These are phyloP conservation scores for Eonycteris spelaea DNA, from an alignment of 2,113 vertebrate genomes.

Conservation along the genomic window DNA sequence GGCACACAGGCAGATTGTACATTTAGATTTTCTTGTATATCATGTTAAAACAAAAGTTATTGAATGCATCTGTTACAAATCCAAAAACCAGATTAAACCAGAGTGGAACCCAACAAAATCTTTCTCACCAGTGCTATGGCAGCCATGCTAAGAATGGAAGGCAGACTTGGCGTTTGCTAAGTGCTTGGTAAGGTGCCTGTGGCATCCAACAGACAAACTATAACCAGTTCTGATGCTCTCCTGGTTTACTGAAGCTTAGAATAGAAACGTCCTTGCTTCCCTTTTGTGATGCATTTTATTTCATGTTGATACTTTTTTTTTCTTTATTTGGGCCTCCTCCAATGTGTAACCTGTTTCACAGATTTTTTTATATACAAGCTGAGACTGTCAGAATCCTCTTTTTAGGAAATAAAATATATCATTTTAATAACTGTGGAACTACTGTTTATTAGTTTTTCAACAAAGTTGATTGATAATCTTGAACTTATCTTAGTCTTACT, in stretches of 20 bases:
- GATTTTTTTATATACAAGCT: not conserved
- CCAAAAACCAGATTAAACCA: not conserved
- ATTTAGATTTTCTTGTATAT: conserved; percentile 56
- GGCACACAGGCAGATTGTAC: conserved; percentile 39
- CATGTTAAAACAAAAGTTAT: conserved; percentile 52
- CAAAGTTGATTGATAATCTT: not conserved
- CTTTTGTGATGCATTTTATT: not conserved
- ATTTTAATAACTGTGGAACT: conserved; percentile 16
- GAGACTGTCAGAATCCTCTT: conserved; percentile 30
- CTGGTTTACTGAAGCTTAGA: not conserved
- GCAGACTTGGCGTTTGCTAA: not conserved
- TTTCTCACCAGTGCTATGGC: not conserved
- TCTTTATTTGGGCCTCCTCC: not conserved
- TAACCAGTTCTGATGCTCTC: not conserved
- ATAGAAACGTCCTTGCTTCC: not conserved
- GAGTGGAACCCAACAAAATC: not conserved
- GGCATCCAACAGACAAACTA: not conserved
- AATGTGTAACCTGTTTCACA: not conserved
- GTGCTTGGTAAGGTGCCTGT: not conserved
- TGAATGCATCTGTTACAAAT: conserved; percentile 24
- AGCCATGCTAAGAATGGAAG: not conserved
- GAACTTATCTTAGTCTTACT: not conserved
- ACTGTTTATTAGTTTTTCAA: conserved; percentile 10
- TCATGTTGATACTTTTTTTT: not conserved
- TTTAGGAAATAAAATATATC: conserved; percentile 35